A percentile compares a stretch with the other conserved stretches of the same genome.
Conservation (phyloP, 2,797 vertebrate genomes). For the Aselliscus stoliczkanus region DNA sequence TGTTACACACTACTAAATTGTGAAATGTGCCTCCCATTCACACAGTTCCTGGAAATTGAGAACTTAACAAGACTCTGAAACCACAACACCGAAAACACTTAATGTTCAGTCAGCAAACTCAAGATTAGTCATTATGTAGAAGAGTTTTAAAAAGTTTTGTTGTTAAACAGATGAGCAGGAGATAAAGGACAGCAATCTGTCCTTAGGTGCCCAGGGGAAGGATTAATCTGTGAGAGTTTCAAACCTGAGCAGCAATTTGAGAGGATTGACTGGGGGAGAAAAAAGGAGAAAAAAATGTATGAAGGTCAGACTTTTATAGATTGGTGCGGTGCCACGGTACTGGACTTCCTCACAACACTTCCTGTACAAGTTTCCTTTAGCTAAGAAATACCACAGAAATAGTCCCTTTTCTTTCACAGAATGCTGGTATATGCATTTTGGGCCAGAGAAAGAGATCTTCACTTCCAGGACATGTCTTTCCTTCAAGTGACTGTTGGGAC, state of each 20-base stretch:
- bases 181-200: not conserved
- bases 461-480: not conserved
- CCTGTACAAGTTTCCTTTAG: conserved; percentile 21
- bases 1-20: not conserved
- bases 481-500: not conserved
- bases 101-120: conserved; percentile 69
- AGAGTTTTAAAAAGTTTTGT: not conserved
- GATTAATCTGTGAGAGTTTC: not conserved
- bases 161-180: not conserved
- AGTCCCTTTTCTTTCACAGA: conserved; percentile 27
- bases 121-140: not conserved
- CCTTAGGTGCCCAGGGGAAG: conserved; percentile 5
- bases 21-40: conserved; percentile 68
- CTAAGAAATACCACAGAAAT: conserved; percentile 38
- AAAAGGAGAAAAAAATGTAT: not conserved
- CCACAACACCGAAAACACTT: conserved; percentile 62
- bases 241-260: not conserved
- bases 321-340: not conserved
- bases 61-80: conserved; percentile 55
- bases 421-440: conserved; percentile 3
- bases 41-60: conserved; percentile 67
- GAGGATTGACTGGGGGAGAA: not conserved
- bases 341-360: conserved; percentile 59
- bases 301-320: not conserved
- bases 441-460: conserved; percentile 15